Evolutionary conservation across 2,113 vertebrate species (phyloP).

Genomic region (Cynoglossus semilaevis): DNA sequence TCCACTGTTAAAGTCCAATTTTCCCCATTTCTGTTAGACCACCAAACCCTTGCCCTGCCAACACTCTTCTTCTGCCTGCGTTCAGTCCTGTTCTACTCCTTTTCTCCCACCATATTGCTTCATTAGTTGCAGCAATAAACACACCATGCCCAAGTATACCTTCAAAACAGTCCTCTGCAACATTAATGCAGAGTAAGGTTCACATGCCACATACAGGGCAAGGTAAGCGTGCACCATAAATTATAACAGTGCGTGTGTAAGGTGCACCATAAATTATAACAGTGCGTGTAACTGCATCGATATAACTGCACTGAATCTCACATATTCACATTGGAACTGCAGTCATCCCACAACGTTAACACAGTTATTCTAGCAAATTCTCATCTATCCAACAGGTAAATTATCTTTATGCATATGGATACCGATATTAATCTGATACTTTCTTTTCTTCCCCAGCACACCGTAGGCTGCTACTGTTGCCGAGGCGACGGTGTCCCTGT

Average conservation of each 20-base stretch:
- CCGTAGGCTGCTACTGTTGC: too few species aligned
- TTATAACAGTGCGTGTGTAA: slow-evolving; percentile 3
- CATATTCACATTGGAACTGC: too few species aligned
- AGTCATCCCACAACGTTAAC: too few species aligned
- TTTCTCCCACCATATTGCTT: slow-evolving; percentile 49
- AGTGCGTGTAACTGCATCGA: neutral
- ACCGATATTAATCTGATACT: too few species aligned
- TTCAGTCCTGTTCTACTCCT: slow-evolving; percentile 30
- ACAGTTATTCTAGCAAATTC: too few species aligned
- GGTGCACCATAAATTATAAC: too few species aligned
- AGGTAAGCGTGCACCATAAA: slow-evolving; percentile 10
- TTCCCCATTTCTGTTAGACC: slow-evolving; percentile 22
- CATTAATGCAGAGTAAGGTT: slow-evolving; percentile 41
- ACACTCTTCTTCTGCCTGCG: neutral
- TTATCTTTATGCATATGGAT: too few species aligned
- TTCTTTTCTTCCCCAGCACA: too few species aligned
- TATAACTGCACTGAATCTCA: too few species aligned
- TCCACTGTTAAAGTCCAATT: slow-evolving; percentile 47
- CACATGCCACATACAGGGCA: slow-evolving; percentile 1
- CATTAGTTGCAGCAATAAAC: slow-evolving; percentile 68
- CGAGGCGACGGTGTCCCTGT: too few species aligned
- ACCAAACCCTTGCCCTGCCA: neutral
- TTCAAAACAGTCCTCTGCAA: slow-evolving; percentile 42
- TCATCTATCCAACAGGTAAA: too few species aligned
- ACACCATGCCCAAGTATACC: slow-evolving; percentile 47